These are phyloP conservation scores for Aphaenogaster rudis DNA, from an alignment of 1,140 invertebrate species.

Conservation along the genomic window DNA sequence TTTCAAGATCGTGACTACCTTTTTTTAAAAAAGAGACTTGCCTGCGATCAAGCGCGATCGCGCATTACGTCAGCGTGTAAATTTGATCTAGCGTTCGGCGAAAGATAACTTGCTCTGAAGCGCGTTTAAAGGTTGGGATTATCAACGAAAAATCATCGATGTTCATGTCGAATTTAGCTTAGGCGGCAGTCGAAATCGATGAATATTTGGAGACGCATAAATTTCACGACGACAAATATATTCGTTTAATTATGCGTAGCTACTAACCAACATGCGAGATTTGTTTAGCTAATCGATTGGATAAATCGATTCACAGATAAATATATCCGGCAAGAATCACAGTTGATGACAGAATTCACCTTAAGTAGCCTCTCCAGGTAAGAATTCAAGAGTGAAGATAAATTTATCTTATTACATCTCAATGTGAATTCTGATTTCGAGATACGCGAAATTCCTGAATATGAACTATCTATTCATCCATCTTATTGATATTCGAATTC, in stretches of 20 bases:
- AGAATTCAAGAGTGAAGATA: background rate
- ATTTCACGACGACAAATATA: background rate
- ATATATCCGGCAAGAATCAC: background rate
- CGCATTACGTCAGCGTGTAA: conserved; percentile 72
- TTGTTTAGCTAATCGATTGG: background rate
- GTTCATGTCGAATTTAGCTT: conserved; percentile 9
- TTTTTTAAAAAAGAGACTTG: conserved; percentile 41
- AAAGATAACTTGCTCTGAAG: conserved; percentile 37
- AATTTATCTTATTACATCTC: background rate
- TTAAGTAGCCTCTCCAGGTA: background rate
- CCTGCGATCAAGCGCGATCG: conserved; percentile 30
- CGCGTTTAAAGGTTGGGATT: conserved; percentile 57
- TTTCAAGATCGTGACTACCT: conserved; percentile 56
- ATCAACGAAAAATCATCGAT: background rate
- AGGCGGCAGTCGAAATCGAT: conserved; percentile 14
- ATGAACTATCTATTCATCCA: background rate
- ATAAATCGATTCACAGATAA: no score
- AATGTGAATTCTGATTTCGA: conserved; percentile 1
- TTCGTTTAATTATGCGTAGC: conserved; percentile 5
- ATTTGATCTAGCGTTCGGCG: conserved; percentile 73
- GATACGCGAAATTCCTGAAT: background rate
- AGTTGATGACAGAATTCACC: background rate
- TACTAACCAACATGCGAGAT: background rate
- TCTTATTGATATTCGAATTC: conserved; percentile 17
- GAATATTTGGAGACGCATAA: background rate